These are phyloP conservation scores for Heterotilapia buettikoferi DNA, from an alignment of 2,113 vertebrate species.

Conservation along the genomic window DNA sequence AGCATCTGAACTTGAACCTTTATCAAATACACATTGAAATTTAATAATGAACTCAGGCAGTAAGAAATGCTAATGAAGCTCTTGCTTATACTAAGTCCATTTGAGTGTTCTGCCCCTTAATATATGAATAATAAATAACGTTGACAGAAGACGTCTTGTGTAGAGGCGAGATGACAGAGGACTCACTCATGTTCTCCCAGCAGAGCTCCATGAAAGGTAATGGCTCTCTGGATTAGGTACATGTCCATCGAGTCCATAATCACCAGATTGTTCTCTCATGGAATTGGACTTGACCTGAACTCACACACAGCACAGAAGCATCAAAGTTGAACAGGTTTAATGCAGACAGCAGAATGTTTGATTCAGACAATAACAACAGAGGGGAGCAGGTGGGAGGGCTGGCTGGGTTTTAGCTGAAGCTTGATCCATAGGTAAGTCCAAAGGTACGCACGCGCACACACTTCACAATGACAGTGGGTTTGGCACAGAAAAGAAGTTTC, in stretches of 20 bases:
- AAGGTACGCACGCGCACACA: background rate
- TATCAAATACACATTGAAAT: background rate
- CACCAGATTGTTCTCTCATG: background rate
- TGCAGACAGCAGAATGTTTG: background rate
- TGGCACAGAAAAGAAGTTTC: background rate
- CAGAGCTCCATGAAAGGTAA: background rate
- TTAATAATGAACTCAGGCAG: background rate
- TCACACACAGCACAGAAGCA: background rate
- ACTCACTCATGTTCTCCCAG: background rate
- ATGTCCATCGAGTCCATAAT: background rate
- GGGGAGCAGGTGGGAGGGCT: background rate
- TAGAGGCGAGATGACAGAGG: background rate
- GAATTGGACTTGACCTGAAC: background rate
- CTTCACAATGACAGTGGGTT: background rate
- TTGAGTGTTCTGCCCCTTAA: background rate
- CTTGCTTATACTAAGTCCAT: background rate
- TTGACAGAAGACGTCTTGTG: rapidly evolving
- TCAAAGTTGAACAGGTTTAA: background rate
- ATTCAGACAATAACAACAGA: background rate
- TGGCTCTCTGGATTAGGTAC: background rate
- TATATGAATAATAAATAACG: background rate
- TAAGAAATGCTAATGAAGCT: background rate
- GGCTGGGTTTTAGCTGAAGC: background rate
- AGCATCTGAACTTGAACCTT: background rate
- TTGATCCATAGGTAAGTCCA: background rate